Evolutionary conservation across 2,888 invertebrate genomes (phyloP).

Genomic region (Cephus sareptanus): DNA sequence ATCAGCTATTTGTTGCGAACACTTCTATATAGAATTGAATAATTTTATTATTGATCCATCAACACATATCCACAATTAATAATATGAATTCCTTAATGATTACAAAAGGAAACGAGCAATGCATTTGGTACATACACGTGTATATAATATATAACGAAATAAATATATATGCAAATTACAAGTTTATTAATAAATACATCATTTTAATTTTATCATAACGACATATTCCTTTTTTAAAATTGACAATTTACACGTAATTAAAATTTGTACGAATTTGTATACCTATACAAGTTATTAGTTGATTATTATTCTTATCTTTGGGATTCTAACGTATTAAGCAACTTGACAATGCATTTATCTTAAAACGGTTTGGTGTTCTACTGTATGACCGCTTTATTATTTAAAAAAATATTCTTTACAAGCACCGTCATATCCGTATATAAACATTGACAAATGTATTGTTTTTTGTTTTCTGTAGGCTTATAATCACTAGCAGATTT

Average conservation of each 20-base stretch:
- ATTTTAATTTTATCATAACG: not conserved
- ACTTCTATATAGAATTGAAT: not conserved
- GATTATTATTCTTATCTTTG: too few species aligned
- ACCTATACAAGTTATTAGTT: not conserved
- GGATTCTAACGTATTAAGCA: not conserved
- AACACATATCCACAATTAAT: not conserved
- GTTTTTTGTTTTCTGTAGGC: not conserved
- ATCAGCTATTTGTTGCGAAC: not conserved
- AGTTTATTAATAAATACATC: not conserved
- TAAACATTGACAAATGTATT: not conserved
- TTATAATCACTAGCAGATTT: not conserved
- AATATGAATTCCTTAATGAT: not conserved
- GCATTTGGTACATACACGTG: not conserved
- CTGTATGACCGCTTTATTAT: not conserved
- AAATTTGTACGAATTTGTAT: not conserved
- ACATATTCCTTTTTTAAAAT: not conserved
- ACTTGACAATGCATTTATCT: not conserved
- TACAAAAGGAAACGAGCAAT: not conserved
- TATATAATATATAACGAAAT: not conserved
- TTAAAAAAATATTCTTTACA: not conserved
- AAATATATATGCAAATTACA: not conserved
- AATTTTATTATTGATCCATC: not conserved
- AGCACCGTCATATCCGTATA: not conserved
- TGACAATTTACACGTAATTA: not conserved
- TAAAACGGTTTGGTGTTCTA: not conserved